A percentile compares a stretch with the other conserved stretches of the same genome.
Evolutionary conservation across 2,888 invertebrate species (phyloP).

Genomic region (Drosophila tripunctata): DNA sequence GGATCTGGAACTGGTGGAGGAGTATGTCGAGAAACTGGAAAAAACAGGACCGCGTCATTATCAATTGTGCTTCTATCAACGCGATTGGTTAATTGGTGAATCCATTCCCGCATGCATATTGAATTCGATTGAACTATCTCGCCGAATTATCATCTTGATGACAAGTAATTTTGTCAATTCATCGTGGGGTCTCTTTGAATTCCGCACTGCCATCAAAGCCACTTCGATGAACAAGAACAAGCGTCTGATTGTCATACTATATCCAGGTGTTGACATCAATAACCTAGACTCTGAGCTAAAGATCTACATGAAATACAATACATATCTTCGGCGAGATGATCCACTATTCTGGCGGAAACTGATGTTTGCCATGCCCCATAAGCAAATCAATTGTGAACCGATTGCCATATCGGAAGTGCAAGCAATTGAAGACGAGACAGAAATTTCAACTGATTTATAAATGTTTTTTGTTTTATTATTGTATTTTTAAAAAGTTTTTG

Average conservation of each 20-base stretch:
- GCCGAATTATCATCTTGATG: not conserved
- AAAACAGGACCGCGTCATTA: not conserved
- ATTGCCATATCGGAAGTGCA: too few species aligned
- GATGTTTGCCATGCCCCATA: too few species aligned
- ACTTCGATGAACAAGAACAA: not conserved
- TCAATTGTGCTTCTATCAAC: not conserved
- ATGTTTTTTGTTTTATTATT: too few species aligned
- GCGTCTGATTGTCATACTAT: constrained; percentile 4
- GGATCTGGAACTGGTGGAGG: not conserved
- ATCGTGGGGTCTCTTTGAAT: not conserved
- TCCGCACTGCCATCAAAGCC: not conserved
- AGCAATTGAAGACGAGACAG: too few species aligned
- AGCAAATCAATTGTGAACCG: too few species aligned
- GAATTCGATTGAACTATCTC: not conserved
- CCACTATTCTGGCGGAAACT: too few species aligned
- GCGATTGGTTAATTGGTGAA: not conserved
- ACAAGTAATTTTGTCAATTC: not conserved
- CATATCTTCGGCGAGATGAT: too few species aligned
- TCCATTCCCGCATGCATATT: not conserved
- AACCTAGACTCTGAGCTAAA: too few species aligned
- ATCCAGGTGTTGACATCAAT: not conserved
- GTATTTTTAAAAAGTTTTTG: too few species aligned
- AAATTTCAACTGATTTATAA: too few species aligned
- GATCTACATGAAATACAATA: too few species aligned
- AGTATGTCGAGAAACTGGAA: not conserved